Percentiles rank a stretch among this genome's conserved stretches.
Conservation (phyloP, 92 coral and sea anemone genomes). For the Palythoa grandis region DNA sequence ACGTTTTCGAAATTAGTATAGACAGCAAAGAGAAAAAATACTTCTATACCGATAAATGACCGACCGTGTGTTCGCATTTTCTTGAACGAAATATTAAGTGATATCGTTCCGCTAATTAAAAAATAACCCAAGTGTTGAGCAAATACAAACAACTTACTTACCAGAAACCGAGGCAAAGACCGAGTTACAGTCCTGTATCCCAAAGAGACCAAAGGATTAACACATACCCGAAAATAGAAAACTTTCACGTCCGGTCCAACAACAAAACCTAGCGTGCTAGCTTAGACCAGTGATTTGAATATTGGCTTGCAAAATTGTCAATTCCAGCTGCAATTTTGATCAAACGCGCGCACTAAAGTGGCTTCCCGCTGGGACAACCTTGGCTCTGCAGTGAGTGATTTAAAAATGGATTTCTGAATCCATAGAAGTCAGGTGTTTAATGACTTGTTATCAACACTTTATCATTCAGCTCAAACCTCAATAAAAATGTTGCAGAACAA, state of each 20-base stretch:
- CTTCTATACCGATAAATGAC: neutral
- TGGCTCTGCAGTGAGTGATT: slow-evolving; percentile 19
- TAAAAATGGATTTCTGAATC: neutral
- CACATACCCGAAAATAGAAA: neutral
- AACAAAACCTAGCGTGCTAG: slow-evolving; percentile 1
- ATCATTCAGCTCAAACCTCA: slow-evolving; percentile 19
- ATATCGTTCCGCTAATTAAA: neutral
- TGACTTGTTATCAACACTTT: slow-evolving; percentile 11
- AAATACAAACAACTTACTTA: neutral
- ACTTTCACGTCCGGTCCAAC: neutral
- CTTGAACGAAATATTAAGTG: neutral
- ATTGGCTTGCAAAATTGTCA: slow-evolving; percentile 1
- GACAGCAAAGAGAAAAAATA: neutral
- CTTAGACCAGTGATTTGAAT: neutral
- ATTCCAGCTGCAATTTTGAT: slow-evolving; percentile 14
- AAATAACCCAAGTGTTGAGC: neutral
- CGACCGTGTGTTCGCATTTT: neutral
- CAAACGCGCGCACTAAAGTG: neutral
- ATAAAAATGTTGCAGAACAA: slow-evolving; percentile 30
- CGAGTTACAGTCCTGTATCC: neutral
- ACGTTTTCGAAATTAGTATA: neutral
- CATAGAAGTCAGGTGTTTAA: slow-evolving; percentile 24
- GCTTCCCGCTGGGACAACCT: slow-evolving; percentile 23
- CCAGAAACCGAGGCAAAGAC: neutral
- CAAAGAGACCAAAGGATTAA: neutral